phyloP scores from a whole-genome alignment of 2,888 invertebrate genomes.

The Pterostichus niger region DNA sequence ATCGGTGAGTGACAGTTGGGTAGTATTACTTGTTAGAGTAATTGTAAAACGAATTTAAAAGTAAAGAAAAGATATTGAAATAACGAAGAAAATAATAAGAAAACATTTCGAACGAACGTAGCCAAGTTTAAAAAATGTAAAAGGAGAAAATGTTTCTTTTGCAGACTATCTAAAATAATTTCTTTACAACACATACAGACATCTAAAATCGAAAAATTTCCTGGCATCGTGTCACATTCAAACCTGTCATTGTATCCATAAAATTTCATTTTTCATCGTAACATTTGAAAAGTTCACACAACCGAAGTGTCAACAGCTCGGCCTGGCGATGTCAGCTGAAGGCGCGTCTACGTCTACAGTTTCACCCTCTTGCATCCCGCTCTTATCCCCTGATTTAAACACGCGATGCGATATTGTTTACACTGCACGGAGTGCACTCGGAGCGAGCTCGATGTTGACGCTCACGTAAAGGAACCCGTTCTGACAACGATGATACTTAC shows the following conservation, averaged over 20 bases:
- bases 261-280: slow-evolving; percentile 52
- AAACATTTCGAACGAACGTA: too few species aligned
- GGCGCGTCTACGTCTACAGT: not conserved
- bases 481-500: not conserved
- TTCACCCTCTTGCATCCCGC: slow-evolving; percentile 1
- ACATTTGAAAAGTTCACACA: slow-evolving; percentile 34
- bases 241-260: slow-evolving; percentile 38
- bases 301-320: slow-evolving; percentile 36
- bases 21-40: too few species aligned
- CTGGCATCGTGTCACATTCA: slow-evolving; percentile 24
- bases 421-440: slow-evolving; percentile 24
- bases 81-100: too few species aligned
- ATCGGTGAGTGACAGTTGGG: too few species aligned
- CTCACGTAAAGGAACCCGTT: not conserved
- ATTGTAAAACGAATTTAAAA: too few species aligned
- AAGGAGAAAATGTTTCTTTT: not conserved
- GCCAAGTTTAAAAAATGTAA: too few species aligned
- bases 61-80: too few species aligned
- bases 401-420: slow-evolving; percentile 27
- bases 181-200: not conserved
- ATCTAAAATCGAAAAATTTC: slow-evolving; percentile 10
- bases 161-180: slow-evolving; percentile 14
- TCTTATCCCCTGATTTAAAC: not conserved
- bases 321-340: slow-evolving; percentile 13
- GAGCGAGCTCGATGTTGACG: not conserved